Conservation (phyloP, 1,140 invertebrate genomes). For the Anthonomus grandis region DNA sequence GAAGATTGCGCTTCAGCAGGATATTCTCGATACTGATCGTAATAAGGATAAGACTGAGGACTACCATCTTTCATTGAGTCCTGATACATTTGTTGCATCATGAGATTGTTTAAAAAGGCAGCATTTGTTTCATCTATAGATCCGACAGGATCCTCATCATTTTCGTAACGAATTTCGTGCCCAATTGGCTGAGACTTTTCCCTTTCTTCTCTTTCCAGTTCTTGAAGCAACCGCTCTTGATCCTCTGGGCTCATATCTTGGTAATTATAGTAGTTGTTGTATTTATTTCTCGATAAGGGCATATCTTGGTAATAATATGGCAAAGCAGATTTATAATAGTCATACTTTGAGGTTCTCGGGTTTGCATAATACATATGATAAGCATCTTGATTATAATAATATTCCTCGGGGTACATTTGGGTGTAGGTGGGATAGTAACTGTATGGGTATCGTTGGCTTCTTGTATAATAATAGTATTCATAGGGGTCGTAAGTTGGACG, state of each 20-base stretch:
- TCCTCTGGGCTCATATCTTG: constrained; percentile 47
- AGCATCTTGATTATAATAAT: constrained; percentile 50
- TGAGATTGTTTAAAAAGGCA: constrained; percentile 60
- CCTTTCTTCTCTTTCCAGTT: constrained; percentile 52
- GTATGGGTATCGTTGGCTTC: constrained; percentile 43
- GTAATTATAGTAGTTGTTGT: constrained; percentile 49
- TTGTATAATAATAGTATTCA: constrained; percentile 47
- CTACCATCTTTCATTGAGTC: constrained; percentile 50
- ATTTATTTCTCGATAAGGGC: constrained; percentile 32
- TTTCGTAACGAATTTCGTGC: constrained; percentile 61
- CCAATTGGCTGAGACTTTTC: constrained; percentile 57
- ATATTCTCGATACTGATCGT: constrained; percentile 34
- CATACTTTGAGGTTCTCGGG: constrained; percentile 45
- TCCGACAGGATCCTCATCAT: constrained; percentile 45
- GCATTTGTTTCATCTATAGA: constrained; percentile 58
- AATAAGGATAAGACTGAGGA: constrained; percentile 35
- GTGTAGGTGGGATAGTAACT: constrained; percentile 51
- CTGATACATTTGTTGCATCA: constrained; percentile 60
- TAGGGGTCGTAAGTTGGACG: constrained; percentile 25
- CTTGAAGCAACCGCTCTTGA: constrained; percentile 47
- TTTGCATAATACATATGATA: constrained; percentile 47
- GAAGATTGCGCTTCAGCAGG: constrained; percentile 48
- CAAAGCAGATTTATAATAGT: constrained; percentile 48
- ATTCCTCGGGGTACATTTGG: constrained; percentile 55
- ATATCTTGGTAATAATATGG: constrained; percentile 49